A percentile compares a stretch with the other conserved stretches of the same genome.
phyloP scores from a whole-genome alignment of 2,797 vertebrate genomes.

The Pseudocheirus occidentalis region DNA sequence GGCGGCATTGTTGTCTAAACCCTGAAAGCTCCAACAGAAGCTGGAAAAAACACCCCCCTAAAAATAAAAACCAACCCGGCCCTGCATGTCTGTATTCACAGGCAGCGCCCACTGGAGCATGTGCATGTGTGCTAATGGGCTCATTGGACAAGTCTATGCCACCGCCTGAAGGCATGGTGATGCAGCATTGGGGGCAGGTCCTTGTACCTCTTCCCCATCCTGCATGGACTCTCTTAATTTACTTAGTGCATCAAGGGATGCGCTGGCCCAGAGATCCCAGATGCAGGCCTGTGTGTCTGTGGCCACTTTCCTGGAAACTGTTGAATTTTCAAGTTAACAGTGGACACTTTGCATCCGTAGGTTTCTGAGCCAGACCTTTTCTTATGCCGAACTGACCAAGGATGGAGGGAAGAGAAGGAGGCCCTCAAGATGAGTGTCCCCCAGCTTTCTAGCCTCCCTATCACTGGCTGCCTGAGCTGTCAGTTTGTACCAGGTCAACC shows the following conservation, averaged over 20 bases:
- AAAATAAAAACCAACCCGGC: neutral
- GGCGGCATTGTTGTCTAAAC: neutral
- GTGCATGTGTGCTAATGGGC: neutral
- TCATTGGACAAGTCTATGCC: fast-evolving
- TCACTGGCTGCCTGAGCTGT: neutral
- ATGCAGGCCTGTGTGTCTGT: neutral
- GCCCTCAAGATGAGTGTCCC: neutral
- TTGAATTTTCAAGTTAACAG: neutral
- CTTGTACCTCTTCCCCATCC: neutral
- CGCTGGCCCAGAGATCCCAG: neutral
- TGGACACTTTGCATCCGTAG: neutral
- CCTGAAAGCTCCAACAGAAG: neutral
- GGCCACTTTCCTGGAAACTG: neutral
- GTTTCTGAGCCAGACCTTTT: neutral
- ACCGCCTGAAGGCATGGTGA: neutral
- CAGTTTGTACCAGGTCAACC: neutral
- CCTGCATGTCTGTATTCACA: neutral
- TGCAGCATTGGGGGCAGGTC: neutral
- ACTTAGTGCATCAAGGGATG: neutral
- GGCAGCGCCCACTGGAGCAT: neutral
- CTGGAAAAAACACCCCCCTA: neutral
- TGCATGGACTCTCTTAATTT: neutral
- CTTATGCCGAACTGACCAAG: neutral
- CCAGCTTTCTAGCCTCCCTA: neutral
- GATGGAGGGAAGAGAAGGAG: neutral